Evolutionary conservation across 2,797 vertebrate species (phyloP), one percentile per base, ranked within the genome.

Genomic region (Periparus ater): DNA sequence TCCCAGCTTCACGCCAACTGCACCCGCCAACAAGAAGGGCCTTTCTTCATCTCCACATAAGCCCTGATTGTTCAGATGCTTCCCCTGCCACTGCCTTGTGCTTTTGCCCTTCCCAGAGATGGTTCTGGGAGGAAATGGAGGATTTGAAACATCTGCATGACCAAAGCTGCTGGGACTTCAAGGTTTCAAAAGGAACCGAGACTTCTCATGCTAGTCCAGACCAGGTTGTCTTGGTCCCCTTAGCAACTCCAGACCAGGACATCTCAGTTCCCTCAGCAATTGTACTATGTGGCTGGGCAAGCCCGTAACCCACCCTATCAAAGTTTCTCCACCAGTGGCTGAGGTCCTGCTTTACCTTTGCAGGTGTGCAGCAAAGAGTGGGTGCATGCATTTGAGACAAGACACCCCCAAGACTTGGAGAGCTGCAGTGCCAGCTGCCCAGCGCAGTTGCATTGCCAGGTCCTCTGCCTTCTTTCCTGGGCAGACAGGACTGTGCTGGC

Each of bases 21-120:
- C 89, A 61, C 88, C 66, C 50, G 0, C 48, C 30, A 29, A 91
- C 86, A 96, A 92, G 94, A 97, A 97, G 93, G 74, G 95, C 96
- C 97, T 95, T 97, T 97, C 95, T 96, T 86, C 26, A 1, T 42
- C 88, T 78, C 62, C 3, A 48, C 91, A 97, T 94, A 97, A 91
- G 85, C 94, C 58, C 73, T 12, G 9, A 96, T 97, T 97, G 97
- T 97, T 93, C 13, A 0, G 57, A 61, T 1, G 10, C 58, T 94
- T 93, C 63, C 77, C 72, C 71, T 75, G 62, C 80, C 51, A 26
- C 70, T 3, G 83, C 83, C 83, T 92, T 93, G 84, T 78, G 85
- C 87, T 92, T 76, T 84, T 90, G 83, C 89, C 84, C 55, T 91
- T 85, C 84, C 82, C 93, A 81, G 89, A 67, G 70, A 67, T 3